A percentile compares a stretch with the other conserved stretches of the same genome.
phyloP scores from a whole-genome alignment of 2,888 invertebrate species.

The Troilus luridus region DNA sequence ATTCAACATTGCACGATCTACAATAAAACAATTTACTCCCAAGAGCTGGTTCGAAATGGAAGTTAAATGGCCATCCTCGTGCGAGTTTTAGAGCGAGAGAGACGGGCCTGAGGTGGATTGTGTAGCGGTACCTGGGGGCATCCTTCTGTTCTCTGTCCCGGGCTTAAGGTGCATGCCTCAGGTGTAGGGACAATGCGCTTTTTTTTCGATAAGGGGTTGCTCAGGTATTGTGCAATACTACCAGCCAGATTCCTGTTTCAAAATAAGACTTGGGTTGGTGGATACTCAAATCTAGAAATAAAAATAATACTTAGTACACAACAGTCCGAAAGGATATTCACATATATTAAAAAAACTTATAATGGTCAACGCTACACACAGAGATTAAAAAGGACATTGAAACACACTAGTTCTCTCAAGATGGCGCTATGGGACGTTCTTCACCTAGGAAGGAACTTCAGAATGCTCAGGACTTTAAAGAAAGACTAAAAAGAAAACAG shows the following conservation, averaged over 20 bases:
- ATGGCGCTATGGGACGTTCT: too few relatives aligned
- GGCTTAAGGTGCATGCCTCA: slow-evolving; percentile 44
- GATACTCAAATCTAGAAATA: neutral
- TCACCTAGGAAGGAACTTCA: too few relatives aligned
- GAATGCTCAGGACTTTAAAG: too few relatives aligned
- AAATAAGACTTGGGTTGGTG: neutral
- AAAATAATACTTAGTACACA: neutral
- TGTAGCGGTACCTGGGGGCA: slow-evolving; percentile 32
- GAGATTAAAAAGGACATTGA: too few relatives aligned
- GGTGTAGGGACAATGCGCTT: slow-evolving; percentile 47
- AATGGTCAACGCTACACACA: too few relatives aligned
- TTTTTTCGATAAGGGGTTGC: slow-evolving; percentile 50
- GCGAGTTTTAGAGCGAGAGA: neutral
- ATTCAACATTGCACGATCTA: neutral
- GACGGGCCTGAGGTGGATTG: neutral
- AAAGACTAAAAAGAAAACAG: too few relatives aligned
- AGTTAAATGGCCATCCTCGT: neutral
- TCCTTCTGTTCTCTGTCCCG: neutral
- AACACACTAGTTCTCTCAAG: too few relatives aligned
- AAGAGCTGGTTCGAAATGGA: neutral
- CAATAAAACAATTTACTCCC: neutral
- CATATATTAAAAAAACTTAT: too few relatives aligned
- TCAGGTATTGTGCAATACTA: slow-evolving; percentile 52
- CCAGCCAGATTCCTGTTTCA: neutral
- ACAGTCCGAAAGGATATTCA: too few relatives aligned